These are phyloP conservation scores for Pocillopora meandrina DNA, from an alignment of 92 coral and sea anemone genomes.

Conservation along the genomic window DNA sequence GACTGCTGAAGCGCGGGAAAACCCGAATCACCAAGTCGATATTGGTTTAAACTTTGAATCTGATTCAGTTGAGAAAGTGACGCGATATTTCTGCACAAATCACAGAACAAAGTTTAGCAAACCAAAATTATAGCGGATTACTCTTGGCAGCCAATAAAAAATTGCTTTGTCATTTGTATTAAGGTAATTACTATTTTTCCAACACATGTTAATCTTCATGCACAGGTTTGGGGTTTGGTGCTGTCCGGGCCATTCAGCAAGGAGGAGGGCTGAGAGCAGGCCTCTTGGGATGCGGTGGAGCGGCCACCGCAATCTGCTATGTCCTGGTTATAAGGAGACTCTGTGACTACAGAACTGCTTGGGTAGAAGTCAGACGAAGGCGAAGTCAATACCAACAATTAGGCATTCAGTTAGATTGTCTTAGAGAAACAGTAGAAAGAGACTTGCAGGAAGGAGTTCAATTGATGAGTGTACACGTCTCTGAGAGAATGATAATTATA, in stretches of 20 bases:
- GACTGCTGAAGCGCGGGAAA: too few relatives aligned
- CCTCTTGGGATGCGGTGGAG: neutral
- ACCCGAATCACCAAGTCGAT: too few relatives aligned
- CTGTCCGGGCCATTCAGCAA: neutral
- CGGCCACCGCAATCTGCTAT: neutral
- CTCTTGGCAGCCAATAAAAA: too few relatives aligned
- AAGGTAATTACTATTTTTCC: too few relatives aligned
- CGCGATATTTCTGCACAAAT: too few relatives aligned
- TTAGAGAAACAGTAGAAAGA: conserved; percentile 1
- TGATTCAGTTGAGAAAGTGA: too few relatives aligned
- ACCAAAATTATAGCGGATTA: too few relatives aligned
- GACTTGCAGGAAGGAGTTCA: neutral
- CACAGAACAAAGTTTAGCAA: too few relatives aligned
- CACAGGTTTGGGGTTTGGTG: conserved; percentile 8
- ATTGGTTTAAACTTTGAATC: too few relatives aligned
- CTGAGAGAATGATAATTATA: neutral
- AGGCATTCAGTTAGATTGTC: neutral
- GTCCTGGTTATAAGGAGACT: neutral
- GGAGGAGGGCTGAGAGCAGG: neutral
- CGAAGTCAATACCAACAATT: conserved; percentile 14
- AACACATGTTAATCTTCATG: neutral
- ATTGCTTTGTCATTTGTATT: too few relatives aligned
- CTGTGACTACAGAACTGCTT: neutral
- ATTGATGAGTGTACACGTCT: neutral
- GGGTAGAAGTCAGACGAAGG: neutral